Conservation (phyloP, 2,888 invertebrate species). For the Synanthedon myopaeformis region DNA sequence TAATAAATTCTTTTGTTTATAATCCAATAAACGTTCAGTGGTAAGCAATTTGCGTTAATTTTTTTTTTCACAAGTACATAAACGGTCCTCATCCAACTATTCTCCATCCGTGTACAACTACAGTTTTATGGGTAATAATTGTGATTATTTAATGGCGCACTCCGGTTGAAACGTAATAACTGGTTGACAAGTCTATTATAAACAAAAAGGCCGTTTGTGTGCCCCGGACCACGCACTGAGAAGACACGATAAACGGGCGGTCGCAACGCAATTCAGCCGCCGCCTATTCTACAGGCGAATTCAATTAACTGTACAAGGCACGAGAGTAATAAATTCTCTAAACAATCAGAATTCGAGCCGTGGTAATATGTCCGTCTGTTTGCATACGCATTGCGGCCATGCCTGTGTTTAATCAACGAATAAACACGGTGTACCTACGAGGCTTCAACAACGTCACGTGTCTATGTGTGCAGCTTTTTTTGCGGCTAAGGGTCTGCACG, state of each 20-base stretch:
- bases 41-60: too few relatives aligned
- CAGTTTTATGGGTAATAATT: too few relatives aligned
- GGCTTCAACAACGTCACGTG: slow-evolving; percentile 38
- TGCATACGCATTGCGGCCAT: slow-evolving; percentile 67
- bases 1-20: too few relatives aligned
- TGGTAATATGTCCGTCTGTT: slow-evolving; percentile 66
- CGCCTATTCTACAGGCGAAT: slow-evolving; percentile 66
- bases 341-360: slow-evolving; percentile 70
- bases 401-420: slow-evolving; percentile 64
- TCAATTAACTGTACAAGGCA: slow-evolving; percentile 70
- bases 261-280: slow-evolving; percentile 52
- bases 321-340: slow-evolving; percentile 70
- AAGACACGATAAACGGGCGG: slow-evolving; percentile 54
- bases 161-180: not conserved
- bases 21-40: too few relatives aligned
- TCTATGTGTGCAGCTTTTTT: slow-evolving; percentile 26
- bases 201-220: not conserved
- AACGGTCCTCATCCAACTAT: too few relatives aligned
- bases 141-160: too few relatives aligned
- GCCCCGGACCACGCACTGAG: slow-evolving; percentile 23
- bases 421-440: slow-evolving; percentile 48
- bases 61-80: too few relatives aligned
- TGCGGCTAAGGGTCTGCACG: slow-evolving; percentile 40
- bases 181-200: not conserved
- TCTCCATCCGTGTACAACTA: too few relatives aligned